Evolutionary conservation across 2,113 vertebrate species (phyloP), one percentile per base, ranked within the genome.

Genomic region (Hippoglossus stenolepis): DNA sequence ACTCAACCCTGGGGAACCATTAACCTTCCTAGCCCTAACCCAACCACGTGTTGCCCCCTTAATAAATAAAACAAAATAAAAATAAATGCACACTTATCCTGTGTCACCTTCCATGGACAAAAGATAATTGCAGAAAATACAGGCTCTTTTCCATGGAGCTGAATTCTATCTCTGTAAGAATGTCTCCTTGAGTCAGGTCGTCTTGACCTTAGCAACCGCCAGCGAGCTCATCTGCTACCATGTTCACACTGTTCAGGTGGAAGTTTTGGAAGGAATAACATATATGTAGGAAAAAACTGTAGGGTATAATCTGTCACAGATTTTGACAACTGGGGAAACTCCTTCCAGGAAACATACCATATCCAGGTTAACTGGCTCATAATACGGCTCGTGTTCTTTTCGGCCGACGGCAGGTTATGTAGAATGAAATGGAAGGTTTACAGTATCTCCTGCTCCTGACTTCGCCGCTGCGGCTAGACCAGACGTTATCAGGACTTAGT

Each of bases 371-470:
- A 70, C 21, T 40, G 47, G 53, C 21, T 66, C 57, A 71, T 47
- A 75, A 13, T 5, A 60, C 54, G 23, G 43, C 11, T 59, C 0
- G 0, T 53, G 20, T 28, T 63, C 70, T 74, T 82, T 87, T 89
- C 86, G 64, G 43, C 75, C 38, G 56, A 72, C 49, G 59, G 65
- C 57, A 79, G 66, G 66, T 78, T 71, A 78, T 76, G 57, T 63
- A 23, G 61, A 64, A 70, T 75, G 15, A 75, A 83, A 75, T 68
- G 53, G 56, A 63, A 60, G 38, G 67, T 68, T 54, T 43, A 65
- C 47, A 38, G 24, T 35, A 26, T 65, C 45, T 78, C 56, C 53
- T 73, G 21, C 79, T 79, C 60, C 31, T 24, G 65, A 62, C 24
- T 45, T 35, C 70, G 67, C 69, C 57, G 24, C 5, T 28, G 24